These are phyloP conservation scores for Cantharis rustica DNA, from an alignment of 2,888 invertebrate genomes.

Conservation along the genomic window DNA sequence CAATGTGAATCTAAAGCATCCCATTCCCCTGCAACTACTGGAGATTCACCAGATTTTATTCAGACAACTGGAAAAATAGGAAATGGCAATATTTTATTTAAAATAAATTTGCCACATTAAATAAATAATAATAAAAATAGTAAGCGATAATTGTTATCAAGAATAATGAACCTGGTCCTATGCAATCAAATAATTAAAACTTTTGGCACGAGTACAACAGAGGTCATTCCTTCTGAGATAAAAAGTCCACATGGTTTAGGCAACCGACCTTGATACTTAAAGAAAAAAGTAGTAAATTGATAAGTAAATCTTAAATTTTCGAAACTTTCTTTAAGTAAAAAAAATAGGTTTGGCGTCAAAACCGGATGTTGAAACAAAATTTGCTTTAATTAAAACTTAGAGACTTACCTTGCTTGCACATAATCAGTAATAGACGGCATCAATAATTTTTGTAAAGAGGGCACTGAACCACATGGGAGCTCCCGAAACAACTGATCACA, in stretches of 20 bases:
- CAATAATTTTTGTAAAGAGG: conserved; percentile 10
- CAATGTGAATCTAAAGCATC: no score
- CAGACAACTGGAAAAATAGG: no score
- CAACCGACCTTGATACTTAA: not conserved
- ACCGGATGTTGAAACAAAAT: no score
- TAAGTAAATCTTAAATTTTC: not conserved
- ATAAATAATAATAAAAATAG: not conserved
- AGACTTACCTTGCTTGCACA: conserved; percentile 21
- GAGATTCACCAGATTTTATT: no score
- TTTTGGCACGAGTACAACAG: not conserved
- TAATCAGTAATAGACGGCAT: conserved; percentile 22
- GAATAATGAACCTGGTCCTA: not conserved
- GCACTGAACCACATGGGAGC: conserved; percentile 23
- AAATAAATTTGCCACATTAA: not conserved
- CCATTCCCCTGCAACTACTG: no score
- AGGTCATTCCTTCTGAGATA: not conserved
- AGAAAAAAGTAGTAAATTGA: not conserved
- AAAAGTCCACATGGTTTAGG: not conserved
- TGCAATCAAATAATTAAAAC: not conserved
- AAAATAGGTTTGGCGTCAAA: not conserved
- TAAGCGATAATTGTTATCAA: not conserved
- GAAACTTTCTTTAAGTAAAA: not conserved
- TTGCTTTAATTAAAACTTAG: not conserved
- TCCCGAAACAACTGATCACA: conserved; percentile 30
- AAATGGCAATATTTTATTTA: no score